Base-by-base conservation (phyloP, 2,888 invertebrate genomes). In the Rhaphigaster nebulosa region DNA sequence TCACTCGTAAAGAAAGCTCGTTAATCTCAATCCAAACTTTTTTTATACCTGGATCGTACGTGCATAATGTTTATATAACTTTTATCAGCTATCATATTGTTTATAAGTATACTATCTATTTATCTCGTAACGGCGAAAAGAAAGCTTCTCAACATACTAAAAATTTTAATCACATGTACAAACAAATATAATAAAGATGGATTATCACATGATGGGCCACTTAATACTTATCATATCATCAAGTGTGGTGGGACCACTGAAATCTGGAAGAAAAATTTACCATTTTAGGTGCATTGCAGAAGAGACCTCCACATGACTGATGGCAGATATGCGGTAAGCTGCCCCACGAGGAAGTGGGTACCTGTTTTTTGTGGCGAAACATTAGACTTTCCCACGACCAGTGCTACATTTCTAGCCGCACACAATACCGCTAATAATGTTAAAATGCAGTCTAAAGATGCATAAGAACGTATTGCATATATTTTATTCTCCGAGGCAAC, bases 341-440 rank as follows among this genome's bases (percentile, higher is more conserved):
- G 12, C 29, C 29, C 65, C 29, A 41, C 41, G 23, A 41, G 84
- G 45, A 84, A 84, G 84, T 45, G 15, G 6, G 45, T 41, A 41
- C 18, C 26, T 41, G 80, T 29, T 23, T 41, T 80, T n/a, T 65
- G 65, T 84, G 84, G 45, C 84, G 84, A 84, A 84, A 84, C n/a
- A 4, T n/a, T 80, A 0, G n/a, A 84, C 84, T 84, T 84, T 84
- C 84, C 84, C 84, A 84, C 84, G 84, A 50, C n/a, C 45, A n/a
- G 15, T 50, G 84, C n/a, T 50, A 45, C 84, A 50, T 45, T 84
- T 84, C n/a, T 45, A 84, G 84, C 84, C 45, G 20, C 84, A 45
- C 84, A 45, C 41, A 84, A 41, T 76, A 76, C 70, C 70, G 8
- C 70, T 76, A 38, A 76, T 76, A 34, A 76, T 76, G 34, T 76